Base-by-base conservation (phyloP, 1,140 invertebrate species). In the Spodoptera litura region DNA sequence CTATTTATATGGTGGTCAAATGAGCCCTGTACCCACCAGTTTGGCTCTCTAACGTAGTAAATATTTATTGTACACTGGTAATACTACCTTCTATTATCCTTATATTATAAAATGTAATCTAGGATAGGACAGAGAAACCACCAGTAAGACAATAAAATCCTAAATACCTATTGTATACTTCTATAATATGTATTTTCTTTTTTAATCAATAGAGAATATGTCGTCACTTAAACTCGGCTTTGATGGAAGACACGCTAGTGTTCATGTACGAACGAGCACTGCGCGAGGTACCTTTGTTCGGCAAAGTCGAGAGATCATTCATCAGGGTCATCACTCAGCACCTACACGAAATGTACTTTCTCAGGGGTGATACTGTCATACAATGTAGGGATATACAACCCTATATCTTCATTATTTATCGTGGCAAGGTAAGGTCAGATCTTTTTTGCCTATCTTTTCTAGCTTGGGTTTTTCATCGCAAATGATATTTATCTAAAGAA, bases 211-310 rank as follows among this genome's bases (percentile, higher is more conserved):
- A 95, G 91, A 84, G 92, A 89, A 94, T 94, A 27, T 93, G 94
- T 70, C 89, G 90, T 12, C 83, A 88, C 25, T 79, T 95, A 5
- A 93, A 95, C 81, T 91, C 92, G 0, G 90, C 92, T 13, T 83
- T 95, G 74, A 93, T 94, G 90, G 94, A 95, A 88, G 94, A 95
- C 75, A 92, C 90, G n/a, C 84, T 94, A 12, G 91, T 94, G 0
- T 93, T 92, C 61, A 92, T 95, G 90, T 95, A 94, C 75, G 94
- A 95, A 80, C 81, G 81, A 44, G 93, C 92, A n/a, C 81, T 95
- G 0, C 83, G 91, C 5, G 93, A 95, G 78, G 93, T 95, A 25
- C 94, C 94, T 0, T 81, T 95, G 52, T 95, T 95, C 78, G 92
- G 92, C 49, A 93, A 92, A 79, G 90, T 94, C 53, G 94, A 95